Base-by-base conservation (phyloP, 92 coral and sea anemone genomes). In the Chrysogorgia sp. region DNA sequence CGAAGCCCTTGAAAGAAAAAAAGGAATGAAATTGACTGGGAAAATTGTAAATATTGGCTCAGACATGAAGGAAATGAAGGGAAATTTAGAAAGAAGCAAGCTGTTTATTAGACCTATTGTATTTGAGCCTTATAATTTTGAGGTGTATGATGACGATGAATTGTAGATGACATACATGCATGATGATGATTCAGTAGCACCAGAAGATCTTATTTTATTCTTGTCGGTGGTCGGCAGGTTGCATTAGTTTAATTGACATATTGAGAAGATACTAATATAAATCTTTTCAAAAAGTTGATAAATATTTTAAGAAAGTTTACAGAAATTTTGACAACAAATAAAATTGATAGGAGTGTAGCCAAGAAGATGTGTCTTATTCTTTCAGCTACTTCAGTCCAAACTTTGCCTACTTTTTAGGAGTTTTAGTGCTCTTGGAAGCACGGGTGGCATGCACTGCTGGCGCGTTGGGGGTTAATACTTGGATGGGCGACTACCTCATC, bases 51-150 rank as follows among this genome's bases (percentile, higher is more conserved):
- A 72, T 31, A 80, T 94, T 31, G 92, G 97, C 32, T 23, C 79
- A 10, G 98, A 92, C 65, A 77, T 94, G 15, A 83, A 81, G 56
- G 87, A 82, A n/a, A 67, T 94, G 60, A 92, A 90, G 29, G 80
- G 80, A 10, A 86, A 90, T 40, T 67, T 89, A 60, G 98, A 94
- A 80, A 87, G 84, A 63, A 84, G 86, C 76, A 94, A 83, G 58
- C 84, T 87, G 47, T 94, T 94, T 81, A 85, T 94, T 10, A 76
- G 98, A 25, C 97, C 97, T 0, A 74, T 94, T 85, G 76, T 87
- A 19, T 81, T 94, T 23, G 92, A 94, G 34, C 92, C 92, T 29
- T 89, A 86, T 35, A 77, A 90, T 20, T 67, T 88, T 47, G 79
- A 82, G 40, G 82, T 84, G 22, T 28, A 85, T 6, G 92, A 94